A percentile compares a stretch with the other conserved stretches of the same genome.
Evolutionary conservation across 2,888 invertebrate species (phyloP).

Genomic region (Tineola bisselliella): DNA sequence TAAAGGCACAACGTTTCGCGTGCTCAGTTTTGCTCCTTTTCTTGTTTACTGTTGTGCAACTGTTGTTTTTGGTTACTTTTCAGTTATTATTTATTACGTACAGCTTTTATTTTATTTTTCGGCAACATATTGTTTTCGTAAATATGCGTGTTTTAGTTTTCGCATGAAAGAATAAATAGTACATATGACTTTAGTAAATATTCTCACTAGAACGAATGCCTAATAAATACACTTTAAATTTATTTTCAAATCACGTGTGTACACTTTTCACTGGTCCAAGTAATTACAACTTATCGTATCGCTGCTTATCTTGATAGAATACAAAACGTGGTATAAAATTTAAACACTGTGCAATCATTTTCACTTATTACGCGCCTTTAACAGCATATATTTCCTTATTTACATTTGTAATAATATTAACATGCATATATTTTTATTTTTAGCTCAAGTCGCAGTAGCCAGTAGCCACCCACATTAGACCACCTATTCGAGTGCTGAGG

Average conservation of each 20-base stretch:
- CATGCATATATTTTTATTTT: not conserved
- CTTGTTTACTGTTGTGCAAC: conserved; percentile 66
- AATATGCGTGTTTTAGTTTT: not conserved
- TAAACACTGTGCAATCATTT: too few relatives aligned
- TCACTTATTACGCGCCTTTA: too few relatives aligned
- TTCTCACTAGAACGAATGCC: not conserved
- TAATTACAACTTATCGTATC: not conserved
- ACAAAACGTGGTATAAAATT: not conserved
- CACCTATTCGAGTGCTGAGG: conserved; percentile 1
- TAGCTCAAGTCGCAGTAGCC: not conserved
- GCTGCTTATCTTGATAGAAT: not conserved
- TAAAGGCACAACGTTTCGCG: conserved; percentile 66
- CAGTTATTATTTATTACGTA: conserved; percentile 45
- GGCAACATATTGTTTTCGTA: not conserved
- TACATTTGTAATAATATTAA: too few relatives aligned
- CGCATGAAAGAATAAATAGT: not conserved
- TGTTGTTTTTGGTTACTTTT: conserved; percentile 59
- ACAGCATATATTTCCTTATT: too few relatives aligned
- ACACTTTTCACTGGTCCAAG: not conserved
- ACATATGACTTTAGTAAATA: not conserved
- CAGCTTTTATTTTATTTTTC: not conserved
- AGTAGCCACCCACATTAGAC: conserved; percentile 7
- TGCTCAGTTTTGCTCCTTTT: conserved; percentile 60
- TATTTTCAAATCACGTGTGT: not conserved
- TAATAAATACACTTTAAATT: not conserved